Base-by-base conservation (phyloP, 2,888 invertebrate species). In the Eupithecia subumbrata region DNA sequence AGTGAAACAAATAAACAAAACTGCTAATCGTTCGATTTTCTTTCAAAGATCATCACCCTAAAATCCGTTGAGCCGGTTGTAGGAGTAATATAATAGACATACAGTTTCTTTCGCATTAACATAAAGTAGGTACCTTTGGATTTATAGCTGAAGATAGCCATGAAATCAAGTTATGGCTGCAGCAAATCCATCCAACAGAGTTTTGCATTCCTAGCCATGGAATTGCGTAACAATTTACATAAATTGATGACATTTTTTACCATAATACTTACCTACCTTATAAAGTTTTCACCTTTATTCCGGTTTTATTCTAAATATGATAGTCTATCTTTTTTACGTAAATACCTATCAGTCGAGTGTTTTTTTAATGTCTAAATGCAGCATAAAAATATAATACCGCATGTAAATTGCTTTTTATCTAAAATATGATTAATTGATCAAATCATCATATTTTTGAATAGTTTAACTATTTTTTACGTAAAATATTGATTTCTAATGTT, bases 181-280 rank as follows among this genome's bases (percentile, higher is more conserved):
- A 60, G 14, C 12, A 64, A 64, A 64, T 34, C 64, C 8, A 64
- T 34, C 64, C 18, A 34, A 14, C 34, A 34, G 18, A 7, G 30
- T 34, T 73, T 64, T 60, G 18, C 75, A 75, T 72, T 69, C 48
- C 48, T 34, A n/a, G 37, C 45, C 22, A 18, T 34, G 25, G 40
- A 56, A 68, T 76, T 45, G 52, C 52, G 56, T 60, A 77, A 77
- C 37, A 60, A 67, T 70, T 77, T 72, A 12, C 71, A 74, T 74
- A 52, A 16, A 68, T 72, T 48, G 67, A 72, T 77, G 69, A 63
- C 60, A 71, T 72, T 8, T 68, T 37, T 72, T 56, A 69, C 34
- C 74, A 72, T 74, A 72, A 77, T 43, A 66, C 66, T 63, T 48
- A 18, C n/a, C n/a, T n/a, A n/a, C 48, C 48, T 60, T 63, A 9